Conservation (phyloP, 1,140 invertebrate species). For the Cryptotermes secundus region DNA sequence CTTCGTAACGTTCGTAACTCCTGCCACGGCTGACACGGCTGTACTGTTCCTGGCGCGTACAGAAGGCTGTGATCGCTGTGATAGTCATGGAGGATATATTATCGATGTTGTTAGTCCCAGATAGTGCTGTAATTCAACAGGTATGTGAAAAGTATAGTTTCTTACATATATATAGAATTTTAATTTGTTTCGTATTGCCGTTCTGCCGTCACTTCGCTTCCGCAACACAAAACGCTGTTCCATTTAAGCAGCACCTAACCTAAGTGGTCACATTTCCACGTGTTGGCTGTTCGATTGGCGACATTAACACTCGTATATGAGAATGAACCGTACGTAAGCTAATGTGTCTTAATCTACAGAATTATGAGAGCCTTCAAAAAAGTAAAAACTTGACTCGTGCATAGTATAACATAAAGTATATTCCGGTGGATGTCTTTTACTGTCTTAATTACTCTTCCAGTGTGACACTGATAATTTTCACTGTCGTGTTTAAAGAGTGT, state of each 20-base stretch:
- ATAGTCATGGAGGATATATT: constrained; percentile 54
- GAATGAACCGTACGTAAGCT: too few relatives aligned
- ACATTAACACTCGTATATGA: background rate
- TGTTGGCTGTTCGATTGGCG: background rate
- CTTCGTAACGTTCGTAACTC: too few relatives aligned
- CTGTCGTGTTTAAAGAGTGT: too few relatives aligned
- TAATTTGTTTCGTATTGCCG: background rate
- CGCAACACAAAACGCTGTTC: background rate
- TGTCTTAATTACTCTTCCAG: too few relatives aligned
- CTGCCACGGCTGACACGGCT: too few relatives aligned
- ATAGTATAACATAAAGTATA: too few relatives aligned
- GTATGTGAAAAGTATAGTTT: constrained; percentile 44
- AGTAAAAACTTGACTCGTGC: too few relatives aligned
- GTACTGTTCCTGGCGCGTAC: background rate
- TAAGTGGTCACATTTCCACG: background rate
- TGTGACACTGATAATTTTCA: too few relatives aligned
- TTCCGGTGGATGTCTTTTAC: too few relatives aligned
- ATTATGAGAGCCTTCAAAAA: too few relatives aligned
- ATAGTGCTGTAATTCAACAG: constrained; percentile 55
- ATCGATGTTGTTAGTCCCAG: constrained; percentile 52
- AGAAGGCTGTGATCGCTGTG: background rate
- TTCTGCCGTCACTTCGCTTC: background rate
- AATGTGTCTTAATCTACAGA: too few relatives aligned
- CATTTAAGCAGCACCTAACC: background rate
- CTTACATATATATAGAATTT: background rate